Conservation (phyloP, 2,888 invertebrate genomes). For the Lissocephala sabroskyi region DNA sequence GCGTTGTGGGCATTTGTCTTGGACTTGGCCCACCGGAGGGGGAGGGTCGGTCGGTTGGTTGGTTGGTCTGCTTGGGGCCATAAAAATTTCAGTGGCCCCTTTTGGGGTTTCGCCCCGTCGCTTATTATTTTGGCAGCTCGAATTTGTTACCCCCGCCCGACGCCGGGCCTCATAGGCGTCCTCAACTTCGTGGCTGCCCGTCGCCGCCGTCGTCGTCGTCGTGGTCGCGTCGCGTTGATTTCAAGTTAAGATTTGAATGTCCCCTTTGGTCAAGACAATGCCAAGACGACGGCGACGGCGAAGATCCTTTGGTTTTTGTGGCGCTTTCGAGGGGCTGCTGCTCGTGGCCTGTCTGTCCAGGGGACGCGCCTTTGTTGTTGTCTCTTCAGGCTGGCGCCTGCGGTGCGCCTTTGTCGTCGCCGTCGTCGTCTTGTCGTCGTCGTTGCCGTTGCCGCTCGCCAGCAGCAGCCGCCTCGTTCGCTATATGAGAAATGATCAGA, state of each 20-base stretch:
- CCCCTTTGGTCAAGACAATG: constrained; percentile 37
- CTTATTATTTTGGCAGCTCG: constrained; percentile 67
- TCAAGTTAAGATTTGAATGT: constrained; percentile 71
- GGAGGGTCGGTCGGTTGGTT: not conserved
- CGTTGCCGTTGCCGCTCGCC: constrained; percentile 36
- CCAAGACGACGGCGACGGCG: constrained; percentile 17
- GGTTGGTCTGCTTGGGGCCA: constrained; percentile 24
- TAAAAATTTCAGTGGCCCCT: constrained; percentile 17
- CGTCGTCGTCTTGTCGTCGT: constrained; percentile 10
- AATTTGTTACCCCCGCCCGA: constrained; percentile 64
- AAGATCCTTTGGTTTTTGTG: not conserved
- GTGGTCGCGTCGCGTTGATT: constrained; percentile 50
- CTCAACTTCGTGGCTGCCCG: constrained; percentile 19
- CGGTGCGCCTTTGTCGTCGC: constrained; percentile 69
- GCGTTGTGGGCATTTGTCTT: constrained; percentile 40
- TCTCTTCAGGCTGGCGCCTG: constrained; percentile 67
- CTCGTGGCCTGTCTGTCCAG: constrained; percentile 2
- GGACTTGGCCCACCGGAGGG: too few species aligned
- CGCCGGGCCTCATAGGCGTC: constrained; percentile 40
- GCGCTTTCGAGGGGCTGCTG: not conserved
- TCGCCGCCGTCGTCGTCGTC: constrained; percentile 25
- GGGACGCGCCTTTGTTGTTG: constrained; percentile 18
- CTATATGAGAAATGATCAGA: constrained; percentile 69
- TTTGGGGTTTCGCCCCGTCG: constrained; percentile 10
- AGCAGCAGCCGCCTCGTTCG: constrained; percentile 23